Conservation (phyloP, 2,113 vertebrate genomes). For the Grus americana region DNA sequence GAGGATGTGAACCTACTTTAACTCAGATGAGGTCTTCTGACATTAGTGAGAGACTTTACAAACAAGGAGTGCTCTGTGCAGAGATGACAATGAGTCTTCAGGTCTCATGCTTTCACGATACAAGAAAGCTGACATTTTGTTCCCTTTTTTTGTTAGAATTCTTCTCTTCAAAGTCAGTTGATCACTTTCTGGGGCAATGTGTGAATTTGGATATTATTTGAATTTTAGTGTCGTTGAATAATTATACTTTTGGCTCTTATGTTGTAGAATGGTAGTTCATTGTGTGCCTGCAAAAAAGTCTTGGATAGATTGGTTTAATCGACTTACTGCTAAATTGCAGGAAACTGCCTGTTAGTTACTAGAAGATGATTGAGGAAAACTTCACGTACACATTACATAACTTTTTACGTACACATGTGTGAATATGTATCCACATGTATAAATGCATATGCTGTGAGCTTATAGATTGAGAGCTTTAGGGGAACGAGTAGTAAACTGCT, state of each 20-base stretch:
- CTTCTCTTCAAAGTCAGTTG: background rate
- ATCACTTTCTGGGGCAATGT: background rate
- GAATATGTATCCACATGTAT: background rate
- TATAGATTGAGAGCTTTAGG: background rate
- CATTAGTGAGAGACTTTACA: background rate
- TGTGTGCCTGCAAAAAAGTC: background rate
- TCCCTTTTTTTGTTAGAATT: background rate
- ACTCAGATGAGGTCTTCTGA: background rate
- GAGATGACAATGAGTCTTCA: background rate
- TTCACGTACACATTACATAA: background rate
- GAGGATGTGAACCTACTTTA: background rate
- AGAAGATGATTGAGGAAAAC: background rate
- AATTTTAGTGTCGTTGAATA: background rate
- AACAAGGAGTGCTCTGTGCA: background rate
- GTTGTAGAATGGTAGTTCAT: background rate
- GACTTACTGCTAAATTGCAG: background rate
- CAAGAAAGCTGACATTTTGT: background rate
- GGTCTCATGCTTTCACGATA: background rate
- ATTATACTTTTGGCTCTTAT: background rate
- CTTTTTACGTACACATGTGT: background rate
- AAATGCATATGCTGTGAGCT: background rate
- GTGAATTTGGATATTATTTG: background rate
- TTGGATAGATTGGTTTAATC: background rate
- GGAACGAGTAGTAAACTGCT: background rate
- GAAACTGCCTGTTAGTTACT: background rate